Percentiles rank a stretch among this genome's conserved stretches.
phyloP scores from a whole-genome alignment of 2,113 vertebrate genomes.

The Pteronura brasiliensis region DNA sequence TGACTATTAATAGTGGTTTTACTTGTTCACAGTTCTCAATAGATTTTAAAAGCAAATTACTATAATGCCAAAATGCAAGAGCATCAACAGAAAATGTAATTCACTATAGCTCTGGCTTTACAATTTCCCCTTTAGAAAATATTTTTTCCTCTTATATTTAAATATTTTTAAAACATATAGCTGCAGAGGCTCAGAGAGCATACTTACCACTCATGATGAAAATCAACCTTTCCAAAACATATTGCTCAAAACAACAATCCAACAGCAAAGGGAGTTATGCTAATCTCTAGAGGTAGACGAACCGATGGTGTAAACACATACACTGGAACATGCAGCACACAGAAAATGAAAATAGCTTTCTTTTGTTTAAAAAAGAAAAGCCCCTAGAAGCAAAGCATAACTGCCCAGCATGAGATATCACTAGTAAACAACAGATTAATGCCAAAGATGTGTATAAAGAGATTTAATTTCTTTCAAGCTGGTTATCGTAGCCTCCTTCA shows the following conservation, averaged over 20 bases:
- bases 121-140: slow-evolving; percentile 22
- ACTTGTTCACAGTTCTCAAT: slow-evolving; percentile 42
- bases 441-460: slow-evolving; percentile 71
- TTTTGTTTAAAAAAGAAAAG: slow-evolving; percentile 78
- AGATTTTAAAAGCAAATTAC: slow-evolving; percentile 52
- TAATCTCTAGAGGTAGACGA: slow-evolving; percentile 79
- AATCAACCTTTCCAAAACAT: slow-evolving; percentile 85
- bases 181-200: slow-evolving; percentile 65
- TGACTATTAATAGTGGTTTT: slow-evolving; percentile 31
- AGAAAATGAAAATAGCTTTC: slow-evolving; percentile 78
- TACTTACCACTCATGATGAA: slow-evolving; percentile 90
- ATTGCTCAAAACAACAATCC: slow-evolving; percentile 84
- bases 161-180: slow-evolving; percentile 64
- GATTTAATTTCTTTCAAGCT: slow-evolving; percentile 76
- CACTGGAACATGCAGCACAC: slow-evolving; percentile 75
- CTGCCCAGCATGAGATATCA: slow-evolving; percentile 75
- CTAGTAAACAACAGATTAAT: slow-evolving; percentile 76
- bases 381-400: slow-evolving; percentile 74
- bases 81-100: slow-evolving; percentile 45
- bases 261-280: slow-evolving; percentile 79
- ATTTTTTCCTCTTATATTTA: slow-evolving; percentile 30
- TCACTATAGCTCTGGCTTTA: slow-evolving; percentile 35
- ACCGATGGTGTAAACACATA: slow-evolving; percentile 74
- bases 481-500: slow-evolving; percentile 76
- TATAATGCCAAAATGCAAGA: slow-evolving; percentile 46